Evolutionary conservation across 2,888 invertebrate genomes (phyloP), one percentile per base, ranked within the genome.

Genomic region (Caenorhabditis zanzibari): DNA sequence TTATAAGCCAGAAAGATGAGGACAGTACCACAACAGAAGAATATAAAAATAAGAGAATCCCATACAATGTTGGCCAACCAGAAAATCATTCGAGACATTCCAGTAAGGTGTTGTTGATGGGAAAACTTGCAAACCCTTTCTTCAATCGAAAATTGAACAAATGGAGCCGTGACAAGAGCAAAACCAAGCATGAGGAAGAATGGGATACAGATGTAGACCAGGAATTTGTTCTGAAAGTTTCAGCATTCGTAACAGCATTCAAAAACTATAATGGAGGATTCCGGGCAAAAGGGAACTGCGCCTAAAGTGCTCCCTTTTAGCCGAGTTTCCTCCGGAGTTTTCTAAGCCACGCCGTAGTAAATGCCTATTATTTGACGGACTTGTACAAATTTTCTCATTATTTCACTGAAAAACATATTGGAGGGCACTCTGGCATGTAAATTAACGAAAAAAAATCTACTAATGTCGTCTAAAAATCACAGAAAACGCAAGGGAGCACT

Each of bases 181-280:
- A 72, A 58, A 22, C 28, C 72, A 32, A 72, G 28, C 10, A 44
- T 72, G 0, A 58, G 12, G 35, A 72, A 72, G 19, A 72, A 58
- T 9, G 72, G 59, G 32, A 59, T 47, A 1, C 9, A 4, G 7
- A 72, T 12, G 16, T 22, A 72, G 1, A 0, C 16, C 0, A 26
- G 12, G 19, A 66, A 32, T 9, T 52, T 26, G 12, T 16, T 49
- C 49, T 66, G 32, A 44, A 71, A 5, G 71, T 58, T 3, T 58
- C 71, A 41, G 71, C 90, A n/a, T n/a, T n/a, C n/a, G n/a, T n/a
- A n/a, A n/a, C n/a, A n/a, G 1, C 10, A 24, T 6, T 10, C 22
- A 19, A 19, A 10, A 5, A 22, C 12, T 10, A 24, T 22, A 10
- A 10, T 22, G 7, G 32, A 32, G 7, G 4, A 7, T 32, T 32